Conservation (phyloP, 64 coral and sea anemone genomes). For the Pocillopora damicornis region DNA sequence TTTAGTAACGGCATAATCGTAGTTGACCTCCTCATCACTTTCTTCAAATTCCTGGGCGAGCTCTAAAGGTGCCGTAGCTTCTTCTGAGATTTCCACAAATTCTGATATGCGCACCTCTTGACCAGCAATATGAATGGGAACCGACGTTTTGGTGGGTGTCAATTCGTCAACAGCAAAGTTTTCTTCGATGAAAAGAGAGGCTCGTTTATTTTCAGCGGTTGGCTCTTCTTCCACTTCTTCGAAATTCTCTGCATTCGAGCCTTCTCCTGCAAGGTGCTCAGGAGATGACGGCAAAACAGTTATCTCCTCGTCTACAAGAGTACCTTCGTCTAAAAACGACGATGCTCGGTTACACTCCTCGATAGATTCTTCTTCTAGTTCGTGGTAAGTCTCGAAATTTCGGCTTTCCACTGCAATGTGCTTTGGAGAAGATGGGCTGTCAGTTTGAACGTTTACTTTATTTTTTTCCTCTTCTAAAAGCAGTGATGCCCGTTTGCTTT, state of each 20-base stretch:
- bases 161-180: neutral
- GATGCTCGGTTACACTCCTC: slow-evolving; percentile 23
- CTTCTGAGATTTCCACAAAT: neutral
- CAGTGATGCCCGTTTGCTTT: slow-evolving; percentile 11
- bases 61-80: neutral
- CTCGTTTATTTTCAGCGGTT: neutral
- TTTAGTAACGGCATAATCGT: neutral
- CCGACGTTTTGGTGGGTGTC: neutral
- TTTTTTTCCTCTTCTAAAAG: neutral
- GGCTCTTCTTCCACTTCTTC: neutral
- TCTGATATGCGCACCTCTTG: neutral
- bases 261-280: slow-evolving; percentile 5
- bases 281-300: neutral
- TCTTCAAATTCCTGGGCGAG: neutral
- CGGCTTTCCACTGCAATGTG: neutral
- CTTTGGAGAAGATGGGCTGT: slow-evolving; percentile 14
- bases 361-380: neutral
- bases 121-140: neutral
- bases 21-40: neutral
- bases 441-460: neutral
- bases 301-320: neutral
- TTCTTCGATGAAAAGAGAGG: neutral
- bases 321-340: neutral
- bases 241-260: neutral
- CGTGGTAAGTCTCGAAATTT: slow-evolving; percentile 2